Evolutionary conservation across 2,113 vertebrate species (phyloP).

Genomic region (Microcebus tavaratra): DNA sequence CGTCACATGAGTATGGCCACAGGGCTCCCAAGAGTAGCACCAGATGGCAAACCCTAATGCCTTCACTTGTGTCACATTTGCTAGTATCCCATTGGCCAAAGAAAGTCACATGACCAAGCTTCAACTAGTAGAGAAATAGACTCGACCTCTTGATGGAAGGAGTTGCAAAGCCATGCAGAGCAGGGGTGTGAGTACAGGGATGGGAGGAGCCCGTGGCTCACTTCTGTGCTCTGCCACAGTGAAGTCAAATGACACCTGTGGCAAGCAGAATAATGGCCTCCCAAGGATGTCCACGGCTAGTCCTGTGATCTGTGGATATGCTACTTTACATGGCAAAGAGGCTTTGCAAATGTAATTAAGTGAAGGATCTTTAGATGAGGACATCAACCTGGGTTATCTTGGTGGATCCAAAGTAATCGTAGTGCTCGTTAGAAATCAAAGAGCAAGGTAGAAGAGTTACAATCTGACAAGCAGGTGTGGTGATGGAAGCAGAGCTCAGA

Average conservation of each 20-base stretch:
- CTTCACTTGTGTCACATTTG: background rate
- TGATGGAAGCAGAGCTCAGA: background rate
- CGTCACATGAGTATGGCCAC: background rate
- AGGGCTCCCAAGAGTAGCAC: background rate
- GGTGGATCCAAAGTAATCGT: background rate
- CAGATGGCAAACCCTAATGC: background rate
- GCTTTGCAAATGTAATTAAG: background rate
- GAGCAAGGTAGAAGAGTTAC: background rate
- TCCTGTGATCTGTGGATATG: background rate
- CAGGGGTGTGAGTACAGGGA: background rate
- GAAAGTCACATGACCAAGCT: background rate
- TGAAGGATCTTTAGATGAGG: background rate
- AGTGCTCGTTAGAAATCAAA: background rate
- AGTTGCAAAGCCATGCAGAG: background rate
- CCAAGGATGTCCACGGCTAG: background rate
- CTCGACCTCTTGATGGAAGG: background rate
- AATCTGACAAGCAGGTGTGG: background rate
- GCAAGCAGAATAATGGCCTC: background rate
- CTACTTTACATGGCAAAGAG: background rate
- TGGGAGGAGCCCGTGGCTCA: background rate
- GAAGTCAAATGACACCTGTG: background rate
- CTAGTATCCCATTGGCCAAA: background rate
- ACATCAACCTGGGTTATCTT: background rate
- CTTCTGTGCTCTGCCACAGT: background rate
- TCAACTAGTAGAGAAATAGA: background rate